Conservation (phyloP, 2,888 invertebrate species). For the Entomobrya multifasciata region DNA sequence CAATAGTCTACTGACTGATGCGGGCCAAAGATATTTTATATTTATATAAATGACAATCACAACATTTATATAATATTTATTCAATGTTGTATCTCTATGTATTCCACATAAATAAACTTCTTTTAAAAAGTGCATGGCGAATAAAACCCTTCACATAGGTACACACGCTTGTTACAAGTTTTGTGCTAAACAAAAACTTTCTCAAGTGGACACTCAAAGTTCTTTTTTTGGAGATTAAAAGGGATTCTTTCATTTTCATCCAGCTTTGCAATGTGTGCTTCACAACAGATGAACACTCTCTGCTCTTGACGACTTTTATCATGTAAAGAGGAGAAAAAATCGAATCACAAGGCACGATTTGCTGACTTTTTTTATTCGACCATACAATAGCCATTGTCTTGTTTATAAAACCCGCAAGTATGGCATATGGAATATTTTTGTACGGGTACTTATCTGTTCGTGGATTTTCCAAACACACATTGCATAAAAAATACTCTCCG, state of each 20-base stretch:
- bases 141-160: neutral
- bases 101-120: slow-evolving; percentile 27
- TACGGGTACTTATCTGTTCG: neutral
- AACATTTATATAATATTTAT: slow-evolving; percentile 70
- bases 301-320: slow-evolving; percentile 4
- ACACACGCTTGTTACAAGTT: slow-evolving; percentile 6
- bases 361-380: slow-evolving; percentile 56
- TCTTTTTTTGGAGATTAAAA: slow-evolving; percentile 26
- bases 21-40: slow-evolving; percentile 8
- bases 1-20: neutral
- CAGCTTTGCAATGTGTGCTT: slow-evolving; percentile 22
- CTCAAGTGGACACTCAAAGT: slow-evolving; percentile 21
- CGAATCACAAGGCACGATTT: slow-evolving; percentile 57
- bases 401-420: slow-evolving; percentile 44
- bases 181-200: slow-evolving; percentile 41
- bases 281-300: slow-evolving; percentile 28
- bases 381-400: slow-evolving; percentile 42
- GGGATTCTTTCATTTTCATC: neutral
- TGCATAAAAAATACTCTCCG: neutral
- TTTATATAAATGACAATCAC: slow-evolving; percentile 52
- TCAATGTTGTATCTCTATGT: slow-evolving; percentile 37
- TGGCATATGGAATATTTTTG: slow-evolving; percentile 33
- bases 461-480: neutral
- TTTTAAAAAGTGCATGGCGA: slow-evolving; percentile 8
- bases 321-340: slow-evolving; percentile 32